These are phyloP conservation scores for Pantherophis vulpinus DNA, from an alignment of 2,797 vertebrate genomes.

Conservation along the genomic window DNA sequence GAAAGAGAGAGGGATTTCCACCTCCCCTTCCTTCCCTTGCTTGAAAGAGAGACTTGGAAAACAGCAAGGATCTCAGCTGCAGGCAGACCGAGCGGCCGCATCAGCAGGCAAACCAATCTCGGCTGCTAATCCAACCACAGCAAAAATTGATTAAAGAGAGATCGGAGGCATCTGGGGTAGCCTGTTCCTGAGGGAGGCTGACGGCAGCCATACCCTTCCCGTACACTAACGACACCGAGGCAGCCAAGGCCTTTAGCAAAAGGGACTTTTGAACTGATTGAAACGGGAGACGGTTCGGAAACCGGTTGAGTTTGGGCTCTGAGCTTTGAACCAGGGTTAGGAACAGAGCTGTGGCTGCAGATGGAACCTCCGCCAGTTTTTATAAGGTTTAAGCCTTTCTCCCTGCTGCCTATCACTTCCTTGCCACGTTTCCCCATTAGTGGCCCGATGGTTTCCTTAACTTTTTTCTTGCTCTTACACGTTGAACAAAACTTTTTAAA, in stretches of 20 bases:
- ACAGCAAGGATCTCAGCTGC: constrained; percentile 37
- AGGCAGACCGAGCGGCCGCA: neutral
- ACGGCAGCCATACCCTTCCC: neutral
- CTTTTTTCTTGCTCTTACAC: no score
- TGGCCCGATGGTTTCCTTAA: no score
- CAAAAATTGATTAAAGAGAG: constrained; percentile 67
- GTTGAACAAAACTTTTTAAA: no score
- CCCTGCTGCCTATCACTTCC: no score
- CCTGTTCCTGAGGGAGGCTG: neutral
- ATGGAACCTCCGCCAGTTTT: no score
- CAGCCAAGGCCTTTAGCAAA: neutral
- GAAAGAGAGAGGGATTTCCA: neutral
- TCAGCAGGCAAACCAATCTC: neutral
- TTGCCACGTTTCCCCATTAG: no score
- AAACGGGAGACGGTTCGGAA: neutral
- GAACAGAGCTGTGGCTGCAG: no score
- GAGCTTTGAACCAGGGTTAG: neutral
- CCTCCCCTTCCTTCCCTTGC: constrained; percentile 49
- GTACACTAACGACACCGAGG: neutral
- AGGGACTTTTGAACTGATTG: neutral
- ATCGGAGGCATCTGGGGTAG: constrained; percentile 30
- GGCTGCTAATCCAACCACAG: constrained; percentile 60
- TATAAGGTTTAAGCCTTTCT: no score
- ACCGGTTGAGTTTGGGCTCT: neutral
- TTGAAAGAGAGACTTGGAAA: constrained; percentile 51